Evolutionary conservation across 2,113 vertebrate genomes (phyloP).

Genomic region (Morone chrysops): DNA sequence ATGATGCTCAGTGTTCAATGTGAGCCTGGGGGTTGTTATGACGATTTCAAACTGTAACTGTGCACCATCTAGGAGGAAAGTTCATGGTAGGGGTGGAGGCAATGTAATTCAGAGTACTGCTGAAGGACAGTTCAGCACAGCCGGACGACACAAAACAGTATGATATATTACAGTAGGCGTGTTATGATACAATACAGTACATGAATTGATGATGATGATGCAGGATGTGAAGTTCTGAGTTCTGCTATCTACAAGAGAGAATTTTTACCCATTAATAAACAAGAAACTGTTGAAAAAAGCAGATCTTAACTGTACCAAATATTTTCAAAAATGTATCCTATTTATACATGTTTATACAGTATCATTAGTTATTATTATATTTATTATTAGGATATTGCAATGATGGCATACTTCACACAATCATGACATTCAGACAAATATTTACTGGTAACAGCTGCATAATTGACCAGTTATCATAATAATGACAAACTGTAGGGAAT

Average conservation of each 20-base stretch:
- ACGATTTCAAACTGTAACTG: neutral
- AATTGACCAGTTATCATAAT: no score
- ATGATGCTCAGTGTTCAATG: conserved; percentile 2
- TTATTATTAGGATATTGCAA: neutral
- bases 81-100: neutral
- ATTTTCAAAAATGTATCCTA: neutral
- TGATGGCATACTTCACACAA: neutral
- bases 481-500: no score
- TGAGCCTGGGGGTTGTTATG: neutral
- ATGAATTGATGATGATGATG: neutral
- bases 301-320: neutral
- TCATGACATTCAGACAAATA: neutral
- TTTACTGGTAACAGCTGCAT: neutral
- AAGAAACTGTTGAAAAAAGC: no score
- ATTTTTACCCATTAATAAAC: no score
- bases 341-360: neutral
- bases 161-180: neutral
- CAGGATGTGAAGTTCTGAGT: neutral
- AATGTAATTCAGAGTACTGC: neutral
- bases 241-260: neutral
- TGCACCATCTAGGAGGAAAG: neutral
- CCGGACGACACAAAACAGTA: neutral
- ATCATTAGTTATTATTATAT: neutral
- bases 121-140: neutral
- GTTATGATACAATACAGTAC: neutral